Percentiles rank a stretch among this genome's conserved stretches.
phyloP scores from a whole-genome alignment of 2,888 invertebrate species.

The Drosophila atroscutellata region DNA sequence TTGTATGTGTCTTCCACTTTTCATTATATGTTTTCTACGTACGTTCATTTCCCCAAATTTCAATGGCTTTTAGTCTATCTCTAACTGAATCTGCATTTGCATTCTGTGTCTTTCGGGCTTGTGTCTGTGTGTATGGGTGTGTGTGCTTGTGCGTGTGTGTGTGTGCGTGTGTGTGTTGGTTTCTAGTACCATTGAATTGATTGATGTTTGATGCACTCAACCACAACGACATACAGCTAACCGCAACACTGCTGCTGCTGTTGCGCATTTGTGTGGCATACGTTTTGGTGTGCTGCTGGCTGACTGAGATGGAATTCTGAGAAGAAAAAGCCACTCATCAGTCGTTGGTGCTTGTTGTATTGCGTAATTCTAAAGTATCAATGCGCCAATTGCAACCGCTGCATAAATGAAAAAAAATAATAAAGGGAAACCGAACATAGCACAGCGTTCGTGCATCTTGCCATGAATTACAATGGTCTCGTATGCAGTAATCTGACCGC shows the following conservation, averaged over 20 bases:
- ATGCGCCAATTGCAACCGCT: slow-evolving; percentile 31
- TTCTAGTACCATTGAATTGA: slow-evolving; percentile 76
- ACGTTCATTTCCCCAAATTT: slow-evolving; percentile 58
- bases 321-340: slow-evolving; percentile 15
- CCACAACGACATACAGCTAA: slow-evolving; percentile 75
- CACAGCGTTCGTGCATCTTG: slow-evolving; percentile 25
- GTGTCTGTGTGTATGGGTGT: background rate
- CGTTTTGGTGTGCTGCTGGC: slow-evolving; percentile 55
- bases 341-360: slow-evolving; percentile 17
- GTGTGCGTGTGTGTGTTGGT: slow-evolving; percentile 44
- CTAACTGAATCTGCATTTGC: slow-evolving; percentile 29
- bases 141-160: slow-evolving; percentile 11
- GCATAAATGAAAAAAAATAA: slow-evolving; percentile 14
- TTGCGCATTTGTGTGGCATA: slow-evolving; percentile 73
- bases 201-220: slow-evolving; percentile 80
- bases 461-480: slow-evolving; percentile 70
- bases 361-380: slow-evolving; percentile 24
- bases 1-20: slow-evolving; percentile 62
- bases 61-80: slow-evolving; percentile 46
- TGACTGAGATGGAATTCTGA: slow-evolving; percentile 48
- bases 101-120: slow-evolving; percentile 12
- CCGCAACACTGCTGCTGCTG: slow-evolving; percentile 69
- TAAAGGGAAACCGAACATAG: background rate
- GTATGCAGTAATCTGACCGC: slow-evolving; percentile 79
- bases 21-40: slow-evolving; percentile 62